Evolutionary conservation across 2,888 invertebrate species (phyloP).

Genomic region (Syrista parreyssii): DNA sequence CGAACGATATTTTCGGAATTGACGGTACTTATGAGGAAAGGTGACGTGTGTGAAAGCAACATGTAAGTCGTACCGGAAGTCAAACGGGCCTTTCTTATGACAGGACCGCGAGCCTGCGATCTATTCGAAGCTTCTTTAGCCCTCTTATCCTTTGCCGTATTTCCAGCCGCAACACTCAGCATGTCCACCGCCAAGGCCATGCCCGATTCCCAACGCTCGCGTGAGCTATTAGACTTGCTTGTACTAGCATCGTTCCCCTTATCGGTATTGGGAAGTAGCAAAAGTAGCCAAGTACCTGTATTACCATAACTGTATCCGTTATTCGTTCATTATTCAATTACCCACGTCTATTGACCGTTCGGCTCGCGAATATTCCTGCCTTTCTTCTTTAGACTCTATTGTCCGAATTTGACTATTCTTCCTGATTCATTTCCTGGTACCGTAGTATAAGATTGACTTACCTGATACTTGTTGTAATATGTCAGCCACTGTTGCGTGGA

Average conservation of each 20-base stretch:
- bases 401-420: neutral
- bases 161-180: slow-evolving; percentile 86
- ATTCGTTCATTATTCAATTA: slow-evolving; percentile 1
- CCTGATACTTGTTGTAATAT: slow-evolving; percentile 73
- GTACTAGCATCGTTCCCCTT: slow-evolving; percentile 53
- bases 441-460: slow-evolving; percentile 24
- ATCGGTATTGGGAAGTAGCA: slow-evolving; percentile 53
- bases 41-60: neutral
- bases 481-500: slow-evolving; percentile 80
- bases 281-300: slow-evolving; percentile 57
- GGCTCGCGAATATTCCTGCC: neutral
- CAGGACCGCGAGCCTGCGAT: slow-evolving; percentile 58
- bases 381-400: neutral
- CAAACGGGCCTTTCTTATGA: slow-evolving; percentile 47
- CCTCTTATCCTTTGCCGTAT: slow-evolving; percentile 89
- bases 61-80: slow-evolving; percentile 40
- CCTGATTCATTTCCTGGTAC: neutral
- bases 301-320: slow-evolving; percentile 12
- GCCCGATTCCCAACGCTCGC: slow-evolving; percentile 66
- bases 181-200: slow-evolving; percentile 69
- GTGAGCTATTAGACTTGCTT: slow-evolving; percentile 40
- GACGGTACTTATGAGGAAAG: neutral
- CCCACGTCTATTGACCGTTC: neutral
- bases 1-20: neutral
- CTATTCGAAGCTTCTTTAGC: slow-evolving; percentile 83